Evolutionary conservation across 2,113 vertebrate genomes (phyloP), one percentile per base, ranked within the genome.

Genomic region (Xenopus laevis): DNA sequence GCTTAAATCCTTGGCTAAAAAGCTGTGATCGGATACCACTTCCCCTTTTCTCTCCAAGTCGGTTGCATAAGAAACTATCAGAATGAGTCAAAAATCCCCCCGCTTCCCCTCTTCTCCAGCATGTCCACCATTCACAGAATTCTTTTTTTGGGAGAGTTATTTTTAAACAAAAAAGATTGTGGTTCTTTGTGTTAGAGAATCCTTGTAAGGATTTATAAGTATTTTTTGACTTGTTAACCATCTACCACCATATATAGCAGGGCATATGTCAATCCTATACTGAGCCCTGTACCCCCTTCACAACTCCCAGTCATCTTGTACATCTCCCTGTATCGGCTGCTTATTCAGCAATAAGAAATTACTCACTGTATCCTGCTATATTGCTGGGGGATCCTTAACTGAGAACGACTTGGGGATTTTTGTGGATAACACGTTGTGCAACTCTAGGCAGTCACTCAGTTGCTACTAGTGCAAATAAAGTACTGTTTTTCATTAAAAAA

Each of bases 1-100:
- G 81, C 83, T 84, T 78, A 83, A 82, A 81, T 79, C 81, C 84
- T 89, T 77, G 73, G 40, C 79, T 72, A 40, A 16, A 12, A 17
- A 40, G 66, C 17, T 68, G 69, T 67, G 79, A 71, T 75, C 66
- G 63, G 79, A 77, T 80, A 78, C 78, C 68, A 84, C 86, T 89
- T 89, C 87, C 80, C 71, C 82, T 87, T 89, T 88, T 87, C 71
- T 77, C 69, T 46, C 11, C 15, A 68, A 82, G 78, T 83, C 10
- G n/a, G 33, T 83, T 85, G 83, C 83, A 86, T 86, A 87, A 86
- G 81, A 76, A 78, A 78, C 81, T 84, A 80, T 81, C 65, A 76
- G 80, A 77, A 83, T 87, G 86, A 89, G 82, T 89, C 87, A 87
- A 79, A 87, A 68, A 71, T 15, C 44, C 71, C 74, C 66, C 71